Evolutionary conservation across 2,888 invertebrate genomes (phyloP).

Genomic region (Aphrophora alni): DNA sequence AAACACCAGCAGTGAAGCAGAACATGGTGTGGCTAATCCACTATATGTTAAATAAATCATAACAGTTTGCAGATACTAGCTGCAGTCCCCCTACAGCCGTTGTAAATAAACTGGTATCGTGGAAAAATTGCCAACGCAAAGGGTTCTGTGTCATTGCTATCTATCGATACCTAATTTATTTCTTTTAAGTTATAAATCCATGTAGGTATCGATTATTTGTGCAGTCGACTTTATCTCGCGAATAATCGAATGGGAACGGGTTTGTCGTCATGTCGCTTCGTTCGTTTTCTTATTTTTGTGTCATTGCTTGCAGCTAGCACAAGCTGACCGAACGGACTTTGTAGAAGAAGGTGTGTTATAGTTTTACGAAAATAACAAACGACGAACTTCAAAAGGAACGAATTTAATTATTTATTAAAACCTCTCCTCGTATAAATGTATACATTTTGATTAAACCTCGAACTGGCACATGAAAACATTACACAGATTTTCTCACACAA

Average conservation of each 20-base stretch:
- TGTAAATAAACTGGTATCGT: background rate
- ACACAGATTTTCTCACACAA: too few species aligned
- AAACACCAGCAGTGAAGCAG: background rate
- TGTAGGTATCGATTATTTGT: conserved; percentile 6
- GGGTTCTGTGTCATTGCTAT: background rate
- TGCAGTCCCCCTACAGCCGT: background rate
- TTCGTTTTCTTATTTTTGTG: background rate
- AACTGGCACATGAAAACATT: too few species aligned
- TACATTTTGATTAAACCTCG: too few species aligned
- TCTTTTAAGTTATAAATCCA: conserved; percentile 6
- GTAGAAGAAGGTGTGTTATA: too few species aligned
- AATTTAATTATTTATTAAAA: too few species aligned
- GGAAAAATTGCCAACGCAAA: background rate
- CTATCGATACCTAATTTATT: background rate
- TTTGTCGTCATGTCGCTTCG: background rate
- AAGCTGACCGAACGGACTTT: too few species aligned
- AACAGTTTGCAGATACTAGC: background rate
- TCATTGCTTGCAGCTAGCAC: background rate
- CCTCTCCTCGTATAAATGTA: too few species aligned
- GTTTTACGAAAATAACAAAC: too few species aligned
- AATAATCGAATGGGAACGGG: background rate
- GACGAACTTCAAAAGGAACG: too few species aligned
- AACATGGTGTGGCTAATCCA: background rate
- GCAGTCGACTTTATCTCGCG: background rate
- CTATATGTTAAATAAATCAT: background rate